Evolutionary conservation across 2,888 invertebrate species (phyloP).

Genomic region (Nymphalis polychloros): DNA sequence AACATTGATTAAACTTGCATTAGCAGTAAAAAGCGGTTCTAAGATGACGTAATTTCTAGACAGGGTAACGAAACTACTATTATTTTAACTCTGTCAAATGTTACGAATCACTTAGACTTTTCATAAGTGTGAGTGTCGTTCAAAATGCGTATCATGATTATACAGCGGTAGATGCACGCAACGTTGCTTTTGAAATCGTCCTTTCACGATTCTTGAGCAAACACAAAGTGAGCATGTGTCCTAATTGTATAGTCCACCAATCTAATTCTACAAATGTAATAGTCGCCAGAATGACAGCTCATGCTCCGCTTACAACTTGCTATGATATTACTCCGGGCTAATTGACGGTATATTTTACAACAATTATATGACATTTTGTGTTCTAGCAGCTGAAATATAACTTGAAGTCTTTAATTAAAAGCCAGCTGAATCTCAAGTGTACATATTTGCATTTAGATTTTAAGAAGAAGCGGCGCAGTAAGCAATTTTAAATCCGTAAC

Average conservation of each 20-base stretch:
- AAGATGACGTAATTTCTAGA: too few relatives aligned
- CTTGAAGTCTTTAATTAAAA: background rate
- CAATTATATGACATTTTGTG: conserved; percentile 24
- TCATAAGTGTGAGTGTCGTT: conserved; percentile 26
- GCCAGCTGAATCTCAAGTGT: background rate
- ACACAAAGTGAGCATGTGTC: conserved; percentile 73
- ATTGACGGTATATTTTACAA: conserved; percentile 47
- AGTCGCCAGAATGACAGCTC: conserved; percentile 53
- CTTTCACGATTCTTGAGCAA: conserved; percentile 74
- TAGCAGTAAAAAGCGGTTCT: background rate
- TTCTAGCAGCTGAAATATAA: conserved; percentile 8
- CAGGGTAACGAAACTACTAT: background rate
- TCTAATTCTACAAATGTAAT: conserved; percentile 62
- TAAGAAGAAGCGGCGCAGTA: background rate
- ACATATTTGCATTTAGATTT: conserved; percentile 4
- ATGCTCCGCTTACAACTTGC: conserved; percentile 61
- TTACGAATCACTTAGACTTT: conserved; percentile 3
- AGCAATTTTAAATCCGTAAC: conserved; percentile 26
- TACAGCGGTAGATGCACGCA: conserved; percentile 55
- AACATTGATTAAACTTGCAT: too few relatives aligned
- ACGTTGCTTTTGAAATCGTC: conserved; percentile 63
- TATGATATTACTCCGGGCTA: conserved; percentile 56
- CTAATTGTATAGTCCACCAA: conserved; percentile 59
- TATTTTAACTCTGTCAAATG: background rate
- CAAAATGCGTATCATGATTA: conserved; percentile 57